Percentiles rank a stretch among this genome's conserved stretches.
Conservation (phyloP, 2,888 invertebrate species). For the Leptothorax acervorum region DNA sequence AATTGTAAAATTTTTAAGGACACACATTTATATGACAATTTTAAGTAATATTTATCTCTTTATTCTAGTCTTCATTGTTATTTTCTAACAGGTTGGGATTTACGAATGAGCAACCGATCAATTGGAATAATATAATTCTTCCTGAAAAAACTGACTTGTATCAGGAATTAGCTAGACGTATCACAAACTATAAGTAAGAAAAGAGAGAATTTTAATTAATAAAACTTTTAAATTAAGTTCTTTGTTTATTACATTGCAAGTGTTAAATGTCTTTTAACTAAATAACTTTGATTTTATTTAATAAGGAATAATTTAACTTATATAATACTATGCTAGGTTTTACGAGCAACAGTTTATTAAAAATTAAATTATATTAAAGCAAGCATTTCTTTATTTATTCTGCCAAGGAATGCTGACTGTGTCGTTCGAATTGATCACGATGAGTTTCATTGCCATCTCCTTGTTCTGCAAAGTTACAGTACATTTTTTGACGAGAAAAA, state of each 20-base stretch:
- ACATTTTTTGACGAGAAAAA: conserved; percentile 87
- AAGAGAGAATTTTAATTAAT: conserved; percentile 31
- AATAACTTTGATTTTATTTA: conserved; percentile 3
- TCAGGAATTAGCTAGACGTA: conserved; percentile 89
- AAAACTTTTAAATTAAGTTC: background rate
- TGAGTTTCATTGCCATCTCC: conserved; percentile 90
- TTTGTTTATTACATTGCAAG: background rate
- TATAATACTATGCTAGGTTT: background rate
- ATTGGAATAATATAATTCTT: conserved; percentile 88
- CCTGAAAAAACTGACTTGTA: conserved; percentile 90
- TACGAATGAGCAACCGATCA: conserved; percentile 87
- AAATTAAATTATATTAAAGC: background rate
- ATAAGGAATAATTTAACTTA: background rate
- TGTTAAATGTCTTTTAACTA: background rate
- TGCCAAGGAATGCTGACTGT: conserved; percentile 89
- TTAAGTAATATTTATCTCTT: background rate
- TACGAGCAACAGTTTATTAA: background rate
- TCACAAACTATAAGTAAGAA: conserved; percentile 89
- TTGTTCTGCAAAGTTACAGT: conserved; percentile 91
- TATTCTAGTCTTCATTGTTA: background rate
- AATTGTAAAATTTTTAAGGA: background rate
- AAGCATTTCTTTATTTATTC: conserved; percentile 45
- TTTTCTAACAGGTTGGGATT: conserved; percentile 87
- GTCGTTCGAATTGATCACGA: conserved; percentile 89
- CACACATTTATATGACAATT: background rate